A percentile compares a stretch with the other conserved stretches of the same genome.
phyloP scores from a whole-genome alignment of 2,888 invertebrate genomes.

The Clivina fossor region DNA sequence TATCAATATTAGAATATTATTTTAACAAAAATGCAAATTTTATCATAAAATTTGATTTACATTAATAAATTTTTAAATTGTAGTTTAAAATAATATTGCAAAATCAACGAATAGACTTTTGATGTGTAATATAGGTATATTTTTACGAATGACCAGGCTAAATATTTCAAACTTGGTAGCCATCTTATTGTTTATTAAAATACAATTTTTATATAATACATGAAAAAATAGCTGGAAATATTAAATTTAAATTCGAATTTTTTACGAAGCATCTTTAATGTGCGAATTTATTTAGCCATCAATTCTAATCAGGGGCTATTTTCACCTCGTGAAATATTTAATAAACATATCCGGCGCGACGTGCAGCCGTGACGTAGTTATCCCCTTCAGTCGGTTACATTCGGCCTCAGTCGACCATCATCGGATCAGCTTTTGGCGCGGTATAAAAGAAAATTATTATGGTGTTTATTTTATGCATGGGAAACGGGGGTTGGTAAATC shows the following conservation, averaged over 20 bases:
- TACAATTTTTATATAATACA: no score
- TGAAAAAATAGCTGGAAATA: slow-evolving; percentile 1
- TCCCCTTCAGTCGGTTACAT: not conserved
- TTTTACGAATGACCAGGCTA: no score
- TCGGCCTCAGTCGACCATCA: not conserved
- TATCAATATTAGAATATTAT: no score
- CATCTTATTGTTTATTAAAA: no score
- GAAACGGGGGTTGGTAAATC: slow-evolving; percentile 29
- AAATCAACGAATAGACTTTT: no score
- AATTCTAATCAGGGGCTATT: slow-evolving; percentile 27
- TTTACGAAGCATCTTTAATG: slow-evolving; percentile 18
- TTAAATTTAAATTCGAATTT: slow-evolving; percentile 28
- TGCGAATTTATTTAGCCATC: slow-evolving; percentile 28
- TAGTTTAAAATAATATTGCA: no score
- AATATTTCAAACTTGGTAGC: no score
- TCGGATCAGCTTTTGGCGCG: not conserved
- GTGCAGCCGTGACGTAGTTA: no score
- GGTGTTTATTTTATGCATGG: slow-evolving; percentile 34
- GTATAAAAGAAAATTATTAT: slow-evolving; percentile 31
- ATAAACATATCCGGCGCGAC: slow-evolving; percentile 22
- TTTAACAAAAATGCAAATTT: no score
- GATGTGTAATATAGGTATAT: no score
- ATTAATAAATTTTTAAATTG: no score
- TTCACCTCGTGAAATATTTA: slow-evolving; percentile 27
- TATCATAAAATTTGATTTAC: no score